These are phyloP conservation scores for Diadromus collaris DNA, from an alignment of 2,888 invertebrate species.

Conservation along the genomic window DNA sequence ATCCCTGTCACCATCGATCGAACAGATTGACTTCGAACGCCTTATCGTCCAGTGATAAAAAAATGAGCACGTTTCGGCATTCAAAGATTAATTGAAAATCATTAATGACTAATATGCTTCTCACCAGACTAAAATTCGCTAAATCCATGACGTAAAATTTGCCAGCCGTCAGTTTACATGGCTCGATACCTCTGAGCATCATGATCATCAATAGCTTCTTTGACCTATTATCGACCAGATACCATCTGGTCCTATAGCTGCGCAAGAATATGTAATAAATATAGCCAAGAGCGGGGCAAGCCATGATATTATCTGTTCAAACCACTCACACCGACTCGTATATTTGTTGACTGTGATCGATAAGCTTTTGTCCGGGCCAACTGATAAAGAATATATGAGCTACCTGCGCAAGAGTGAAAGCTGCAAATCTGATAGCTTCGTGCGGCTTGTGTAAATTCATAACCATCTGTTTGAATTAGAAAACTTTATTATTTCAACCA, in stretches of 20 bases:
- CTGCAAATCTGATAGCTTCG: constrained; percentile 46
- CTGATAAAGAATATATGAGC: constrained; percentile 51
- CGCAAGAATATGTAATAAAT: not conserved
- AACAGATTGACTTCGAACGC: not conserved
- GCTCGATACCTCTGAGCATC: constrained; percentile 55
- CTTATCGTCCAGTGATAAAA: not conserved
- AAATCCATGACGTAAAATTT: constrained; percentile 53
- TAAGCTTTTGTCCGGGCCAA: constrained; percentile 55
- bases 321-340: constrained; percentile 48
- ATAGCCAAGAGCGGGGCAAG: not conserved
- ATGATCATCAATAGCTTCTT: constrained; percentile 52
- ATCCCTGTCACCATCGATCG: not conserved
- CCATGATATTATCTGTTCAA: not conserved
- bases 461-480: constrained; percentile 30
- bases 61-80: not conserved
- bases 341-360: constrained; percentile 50
- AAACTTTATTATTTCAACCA: not conserved
- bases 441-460: constrained; percentile 48
- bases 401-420: constrained; percentile 47
- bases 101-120: constrained; percentile 1
- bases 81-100: not conserved
- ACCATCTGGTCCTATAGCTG: constrained; percentile 54
- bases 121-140: constrained; percentile 55
- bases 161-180: constrained; percentile 53
- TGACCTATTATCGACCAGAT: constrained; percentile 26